Evolutionary conservation across 1,140 invertebrate species (phyloP), one percentile per base, ranked within the genome.

Genomic region (Philaenus spumarius): DNA sequence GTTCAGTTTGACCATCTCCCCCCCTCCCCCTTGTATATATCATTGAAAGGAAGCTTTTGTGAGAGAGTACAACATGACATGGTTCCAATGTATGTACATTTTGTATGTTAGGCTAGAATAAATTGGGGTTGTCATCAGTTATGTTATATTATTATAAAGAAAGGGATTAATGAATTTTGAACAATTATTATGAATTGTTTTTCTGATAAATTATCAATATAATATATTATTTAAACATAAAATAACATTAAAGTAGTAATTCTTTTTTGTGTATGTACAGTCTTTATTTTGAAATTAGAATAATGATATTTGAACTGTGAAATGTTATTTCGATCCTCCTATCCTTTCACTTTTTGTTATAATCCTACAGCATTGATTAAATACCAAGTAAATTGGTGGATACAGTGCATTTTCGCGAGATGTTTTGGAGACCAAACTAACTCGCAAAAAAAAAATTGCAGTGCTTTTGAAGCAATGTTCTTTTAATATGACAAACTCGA

Each of bases 241-340:
- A 37, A 53, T 37, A 53, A 37, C 35, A 37, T 37, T 53, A 37
- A 37, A 30, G 35, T 37, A 53, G 37, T 37, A 37, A 35, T 30
- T 39, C 50, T 30, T 53, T 37, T 53, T 39, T 53, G 50, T 53
- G 50, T 39, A 53, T 53, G 50, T 53, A 53, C 50, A 53, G 50
- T 35, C 35, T 37, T 30, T 53, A 53, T 53, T 53, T 53, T 53
- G 50, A 53, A 53, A 53, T 53, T 53, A 53, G 50, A 53, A 39
- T 53, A 30, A 53, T 53, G 35, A 53, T 53, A 53, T 53, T 53
- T 53, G 50, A 53, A 53, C 22, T 37, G 37, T 37, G 37, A 7
- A 2, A 30, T 9, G 3, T 30, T 30, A 4, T 4, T 30, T 30
- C 9, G 26, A 30, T 4, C 26, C 26, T 30, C 9, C 9, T 30